Base-by-base conservation (phyloP, 2,888 invertebrate genomes). In the Agrochola circellaris region DNA sequence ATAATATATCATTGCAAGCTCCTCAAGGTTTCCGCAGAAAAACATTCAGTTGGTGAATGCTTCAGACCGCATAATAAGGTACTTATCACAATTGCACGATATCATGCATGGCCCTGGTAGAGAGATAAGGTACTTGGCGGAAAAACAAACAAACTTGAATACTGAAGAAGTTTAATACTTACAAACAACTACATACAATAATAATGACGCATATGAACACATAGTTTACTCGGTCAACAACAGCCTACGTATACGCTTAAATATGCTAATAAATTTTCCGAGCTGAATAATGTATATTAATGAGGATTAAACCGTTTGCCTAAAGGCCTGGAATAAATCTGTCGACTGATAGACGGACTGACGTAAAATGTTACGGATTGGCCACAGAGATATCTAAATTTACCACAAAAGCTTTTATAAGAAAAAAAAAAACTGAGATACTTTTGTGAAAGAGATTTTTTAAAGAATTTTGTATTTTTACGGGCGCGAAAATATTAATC, bases 281-380 rank as follows among this genome's bases (percentile, higher is more conserved):
- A 79, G 48, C 71, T 66, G 80, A 79, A 87, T 87, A 87, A 81
- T 87, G 85, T 74, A 69, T 84, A 81, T 75, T 84, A 79, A 87
- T 87, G 73, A 77, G 75, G 54, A 74, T 81, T 75, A 84, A 87
- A 72, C 69, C 34, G 79, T 87, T 79, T 77, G 73, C 61, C 73
- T 75, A 61, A 67, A 84, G 73, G 68, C 75, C 78, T 79, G 69
- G 70, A 77, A 75, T 74, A 79, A 72, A 82, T 84, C 69, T 79
- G 58, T 66, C 72, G 38, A 30, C n/a, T 67, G 77, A 75, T 69
- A 38, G 51, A 76, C 64, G 67, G 64, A 74, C 66, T 38, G 66
- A 61, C 58, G 38, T 73, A 38, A 70, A 77, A 68, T 79, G 15
- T 75, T 45, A 65, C 62, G 45, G 45, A 69, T 38, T 30, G 30